phyloP scores from a whole-genome alignment of 2,113 vertebrate genomes.

The Paraplagusia blochii region DNA sequence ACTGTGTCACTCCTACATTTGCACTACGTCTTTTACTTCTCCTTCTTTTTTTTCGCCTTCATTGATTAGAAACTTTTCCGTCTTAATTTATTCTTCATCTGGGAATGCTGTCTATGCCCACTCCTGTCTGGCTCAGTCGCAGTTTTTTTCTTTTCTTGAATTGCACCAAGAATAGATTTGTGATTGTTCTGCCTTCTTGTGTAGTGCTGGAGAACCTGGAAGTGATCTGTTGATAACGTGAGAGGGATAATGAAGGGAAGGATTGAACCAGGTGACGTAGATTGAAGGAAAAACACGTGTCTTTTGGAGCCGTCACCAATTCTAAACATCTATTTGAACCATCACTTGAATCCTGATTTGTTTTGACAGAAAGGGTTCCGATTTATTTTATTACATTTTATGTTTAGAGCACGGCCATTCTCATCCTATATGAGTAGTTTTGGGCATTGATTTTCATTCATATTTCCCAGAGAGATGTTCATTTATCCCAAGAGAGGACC shows the following conservation, averaged over 20 bases:
- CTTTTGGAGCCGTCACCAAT: slow-evolving; percentile 5
- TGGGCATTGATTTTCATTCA: slow-evolving; percentile 46
- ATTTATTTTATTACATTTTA: slow-evolving; percentile 31
- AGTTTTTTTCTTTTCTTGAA: slow-evolving; percentile 29
- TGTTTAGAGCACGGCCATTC: too few species aligned
- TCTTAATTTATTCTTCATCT: slow-evolving; percentile 36
- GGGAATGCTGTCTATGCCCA: slow-evolving; percentile 14
- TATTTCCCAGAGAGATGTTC: slow-evolving; percentile 47
- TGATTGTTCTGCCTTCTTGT: slow-evolving; percentile 30
- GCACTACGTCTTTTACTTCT: not conserved
- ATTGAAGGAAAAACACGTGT: not conserved
- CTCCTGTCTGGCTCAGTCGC: slow-evolving; percentile 24
- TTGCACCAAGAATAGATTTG: slow-evolving; percentile 22
- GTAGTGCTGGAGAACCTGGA: slow-evolving; percentile 5
- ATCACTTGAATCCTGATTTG: slow-evolving; percentile 31
- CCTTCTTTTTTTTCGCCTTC: slow-evolving; percentile 1
- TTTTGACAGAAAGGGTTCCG: slow-evolving; percentile 40
- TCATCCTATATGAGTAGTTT: slow-evolving; percentile 31
- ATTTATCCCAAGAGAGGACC: slow-evolving; percentile 8
- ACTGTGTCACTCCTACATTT: slow-evolving; percentile 7
- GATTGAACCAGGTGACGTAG: slow-evolving; percentile 1
- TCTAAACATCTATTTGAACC: slow-evolving; percentile 29
- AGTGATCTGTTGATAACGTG: slow-evolving; percentile 32
- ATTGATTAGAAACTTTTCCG: slow-evolving; percentile 29
- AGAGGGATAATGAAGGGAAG: not conserved